Conservation (phyloP, 1,140 invertebrate species). For the Scaptomyza montana region DNA sequence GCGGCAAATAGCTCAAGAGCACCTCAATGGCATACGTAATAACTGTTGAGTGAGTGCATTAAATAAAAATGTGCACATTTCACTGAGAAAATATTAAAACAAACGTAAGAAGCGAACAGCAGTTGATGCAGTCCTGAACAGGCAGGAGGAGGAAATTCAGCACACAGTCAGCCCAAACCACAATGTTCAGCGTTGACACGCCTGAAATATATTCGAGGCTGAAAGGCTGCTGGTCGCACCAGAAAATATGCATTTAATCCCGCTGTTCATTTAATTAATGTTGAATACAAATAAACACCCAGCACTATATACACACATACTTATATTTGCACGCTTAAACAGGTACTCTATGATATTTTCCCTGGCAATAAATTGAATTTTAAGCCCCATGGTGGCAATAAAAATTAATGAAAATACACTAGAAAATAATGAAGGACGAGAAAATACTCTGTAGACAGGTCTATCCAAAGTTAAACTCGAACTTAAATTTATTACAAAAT, state of each 20-base stretch:
- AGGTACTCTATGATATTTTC: constrained; percentile 37
- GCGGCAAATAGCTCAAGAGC: constrained; percentile 35
- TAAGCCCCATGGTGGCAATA: constrained; percentile 35
- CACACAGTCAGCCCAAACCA: background rate
- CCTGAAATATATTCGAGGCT: constrained; percentile 13
- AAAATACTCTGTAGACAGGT: background rate
- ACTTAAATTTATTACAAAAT: too few species aligned
- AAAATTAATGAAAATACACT: background rate
- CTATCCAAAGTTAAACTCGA: too few species aligned
- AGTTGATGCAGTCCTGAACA: background rate
- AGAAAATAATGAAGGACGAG: constrained; percentile 23
- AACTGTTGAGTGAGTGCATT: constrained; percentile 58
- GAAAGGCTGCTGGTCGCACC: constrained; percentile 18
- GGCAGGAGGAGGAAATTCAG: background rate
- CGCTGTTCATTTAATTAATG: constrained; percentile 76
- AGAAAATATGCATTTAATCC: constrained; percentile 67
- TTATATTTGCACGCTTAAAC: background rate
- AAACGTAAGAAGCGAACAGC: background rate
- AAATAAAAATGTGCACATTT: constrained; percentile 58
- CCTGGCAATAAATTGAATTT: constrained; percentile 70
- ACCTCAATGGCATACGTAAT: constrained; percentile 53
- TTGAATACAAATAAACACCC: constrained; percentile 63
- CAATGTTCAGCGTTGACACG: constrained; percentile 24
- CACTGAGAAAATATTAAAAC: constrained; percentile 46
- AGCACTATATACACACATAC: background rate